These are phyloP conservation scores for Misgurnus mizolepis DNA, from an alignment of 2,113 vertebrate species.

Conservation along the genomic window DNA sequence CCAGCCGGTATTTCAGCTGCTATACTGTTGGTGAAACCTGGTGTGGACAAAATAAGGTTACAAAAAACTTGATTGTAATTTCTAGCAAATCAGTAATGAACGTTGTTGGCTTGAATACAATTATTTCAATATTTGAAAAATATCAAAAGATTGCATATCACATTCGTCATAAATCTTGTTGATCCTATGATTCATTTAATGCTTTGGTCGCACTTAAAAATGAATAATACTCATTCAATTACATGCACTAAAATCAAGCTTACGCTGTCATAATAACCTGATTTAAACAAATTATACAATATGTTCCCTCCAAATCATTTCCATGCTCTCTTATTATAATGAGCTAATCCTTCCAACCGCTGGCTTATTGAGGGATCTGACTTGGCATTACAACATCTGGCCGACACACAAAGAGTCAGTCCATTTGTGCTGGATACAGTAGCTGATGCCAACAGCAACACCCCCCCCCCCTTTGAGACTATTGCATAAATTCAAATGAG, in stretches of 20 bases:
- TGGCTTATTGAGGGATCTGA: slow-evolving; percentile 61
- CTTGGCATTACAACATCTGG: slow-evolving; percentile 58
- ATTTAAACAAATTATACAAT: slow-evolving; percentile 63
- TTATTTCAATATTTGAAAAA: not conserved
- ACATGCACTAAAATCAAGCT: slow-evolving; percentile 1
- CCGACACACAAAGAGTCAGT: slow-evolving; percentile 64
- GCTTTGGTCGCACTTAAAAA: not conserved
- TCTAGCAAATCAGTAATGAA: slow-evolving; percentile 12
- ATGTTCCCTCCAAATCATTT: slow-evolving; percentile 64
- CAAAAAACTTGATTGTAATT: slow-evolving; percentile 16
- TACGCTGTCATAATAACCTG: slow-evolving; percentile 59
- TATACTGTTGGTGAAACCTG: slow-evolving; percentile 17
- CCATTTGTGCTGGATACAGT: slow-evolving; percentile 54
- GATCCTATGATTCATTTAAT: not conserved
- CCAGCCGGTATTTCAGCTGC: slow-evolving; percentile 11
- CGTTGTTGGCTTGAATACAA: slow-evolving; percentile 24
- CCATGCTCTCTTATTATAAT: slow-evolving; percentile 55
- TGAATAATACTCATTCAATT: not conserved
- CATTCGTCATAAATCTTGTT: not conserved
- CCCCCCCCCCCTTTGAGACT: not conserved
- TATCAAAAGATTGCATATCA: slow-evolving; percentile 11
- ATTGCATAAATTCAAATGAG: not conserved
- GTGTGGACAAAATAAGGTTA: slow-evolving; percentile 21
- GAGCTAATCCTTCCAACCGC: slow-evolving; percentile 67
- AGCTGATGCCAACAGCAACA: slow-evolving; percentile 52